phyloP scores from a whole-genome alignment of 2,113 vertebrate species.

The Coryphaenoides rupestris region DNA sequence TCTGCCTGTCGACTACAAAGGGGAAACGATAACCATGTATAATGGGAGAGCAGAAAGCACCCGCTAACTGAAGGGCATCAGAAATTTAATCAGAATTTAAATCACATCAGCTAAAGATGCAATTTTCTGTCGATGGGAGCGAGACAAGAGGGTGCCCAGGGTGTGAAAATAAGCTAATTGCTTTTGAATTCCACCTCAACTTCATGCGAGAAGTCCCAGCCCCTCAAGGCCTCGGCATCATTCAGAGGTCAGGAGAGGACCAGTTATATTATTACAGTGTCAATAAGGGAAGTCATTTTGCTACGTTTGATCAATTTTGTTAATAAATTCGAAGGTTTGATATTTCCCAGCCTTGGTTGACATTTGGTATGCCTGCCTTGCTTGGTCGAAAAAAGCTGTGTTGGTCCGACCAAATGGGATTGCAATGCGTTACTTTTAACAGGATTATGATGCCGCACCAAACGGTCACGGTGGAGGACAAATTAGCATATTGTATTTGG shows the following conservation, averaged over 20 bases:
- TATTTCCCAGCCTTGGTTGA: background rate
- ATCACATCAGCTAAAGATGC: slow-evolving; percentile 67
- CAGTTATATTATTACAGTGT: slow-evolving; percentile 59
- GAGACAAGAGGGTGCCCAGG: slow-evolving; percentile 4
- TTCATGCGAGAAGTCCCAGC: slow-evolving; percentile 36
- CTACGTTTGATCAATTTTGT: no score
- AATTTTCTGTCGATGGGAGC: slow-evolving; percentile 36
- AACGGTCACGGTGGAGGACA: slow-evolving; percentile 38
- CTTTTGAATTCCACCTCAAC: slow-evolving; percentile 47
- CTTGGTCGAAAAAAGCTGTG: background rate
- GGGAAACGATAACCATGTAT: slow-evolving; percentile 33
- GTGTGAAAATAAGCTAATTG: slow-evolving; percentile 67
- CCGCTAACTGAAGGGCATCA: slow-evolving; percentile 60
- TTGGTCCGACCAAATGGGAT: slow-evolving; percentile 31
- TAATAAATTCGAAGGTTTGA: slow-evolving; percentile 39
- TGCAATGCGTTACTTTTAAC: slow-evolving; percentile 26
- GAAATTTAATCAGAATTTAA: slow-evolving; percentile 74
- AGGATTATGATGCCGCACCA: slow-evolving; percentile 37
- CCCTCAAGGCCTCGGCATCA: slow-evolving; percentile 39
- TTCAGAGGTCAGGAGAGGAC: slow-evolving; percentile 51
- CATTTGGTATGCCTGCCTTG: slow-evolving; percentile 28
- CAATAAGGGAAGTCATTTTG: slow-evolving; percentile 42
- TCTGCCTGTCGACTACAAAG: slow-evolving; percentile 23
- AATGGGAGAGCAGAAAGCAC: slow-evolving; percentile 32
- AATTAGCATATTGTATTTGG: slow-evolving; percentile 39